These are phyloP conservation scores for Blastomussa wellsi DNA, from an alignment of 92 coral and sea anemone species.

Conservation along the genomic window DNA sequence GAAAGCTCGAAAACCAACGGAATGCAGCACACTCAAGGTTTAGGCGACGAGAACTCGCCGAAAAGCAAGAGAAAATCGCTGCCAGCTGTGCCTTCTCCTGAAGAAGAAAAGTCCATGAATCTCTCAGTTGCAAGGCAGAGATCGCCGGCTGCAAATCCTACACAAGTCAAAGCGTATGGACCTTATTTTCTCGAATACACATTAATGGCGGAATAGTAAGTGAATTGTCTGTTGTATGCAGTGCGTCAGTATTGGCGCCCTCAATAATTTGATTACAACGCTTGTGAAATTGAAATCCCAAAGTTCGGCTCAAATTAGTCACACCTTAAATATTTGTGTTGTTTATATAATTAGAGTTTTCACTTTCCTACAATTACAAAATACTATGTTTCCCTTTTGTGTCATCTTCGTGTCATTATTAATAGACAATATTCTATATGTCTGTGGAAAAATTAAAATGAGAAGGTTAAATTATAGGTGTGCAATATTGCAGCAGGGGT, in stretches of 20 bases:
- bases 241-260: neutral
- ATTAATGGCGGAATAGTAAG: constrained; percentile 98
- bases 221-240: constrained; percentile 15
- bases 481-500: neutral
- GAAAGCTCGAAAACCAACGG: constrained; percentile 62
- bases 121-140: constrained; percentile 89
- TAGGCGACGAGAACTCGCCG: constrained; percentile 42
- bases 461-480: neutral
- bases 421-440: neutral
- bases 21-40: constrained; percentile 53
- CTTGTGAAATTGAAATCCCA: neutral
- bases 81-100: constrained; percentile 95
- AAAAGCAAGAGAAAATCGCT: constrained; percentile 68
- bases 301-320: neutral
- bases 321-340: neutral
- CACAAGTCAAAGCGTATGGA: constrained; percentile 87
- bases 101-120: constrained; percentile 94
- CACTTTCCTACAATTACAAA: neutral
- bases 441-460: neutral
- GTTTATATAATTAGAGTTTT: neutral
- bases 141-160: constrained; percentile 75
- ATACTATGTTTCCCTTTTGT: neutral
- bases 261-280: neutral
- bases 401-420: neutral
- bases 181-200: constrained; percentile 98